Conservation (phyloP, 2,797 vertebrate species). For the Linurgus olivaceus region DNA sequence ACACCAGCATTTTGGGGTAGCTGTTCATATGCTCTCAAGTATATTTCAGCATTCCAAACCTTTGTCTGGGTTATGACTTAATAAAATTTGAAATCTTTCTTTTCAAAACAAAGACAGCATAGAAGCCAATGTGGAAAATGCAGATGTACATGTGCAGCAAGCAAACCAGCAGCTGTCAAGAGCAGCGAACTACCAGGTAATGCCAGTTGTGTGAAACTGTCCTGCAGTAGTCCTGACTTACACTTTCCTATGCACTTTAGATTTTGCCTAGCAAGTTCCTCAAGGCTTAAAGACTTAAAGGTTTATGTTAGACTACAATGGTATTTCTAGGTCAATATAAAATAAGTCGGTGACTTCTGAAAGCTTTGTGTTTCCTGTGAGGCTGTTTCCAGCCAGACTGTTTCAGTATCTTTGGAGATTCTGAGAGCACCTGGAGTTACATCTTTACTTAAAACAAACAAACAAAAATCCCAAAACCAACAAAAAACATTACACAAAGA, state of each 20-base stretch:
- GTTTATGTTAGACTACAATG: background rate
- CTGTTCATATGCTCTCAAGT: background rate
- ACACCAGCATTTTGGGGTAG: background rate
- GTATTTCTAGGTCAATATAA: background rate
- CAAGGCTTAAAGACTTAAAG: background rate
- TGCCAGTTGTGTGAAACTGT: background rate
- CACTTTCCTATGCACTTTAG: background rate
- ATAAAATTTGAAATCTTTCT: background rate
- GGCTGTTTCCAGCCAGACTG: background rate
- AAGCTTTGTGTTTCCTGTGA: background rate
- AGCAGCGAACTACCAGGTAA: slow-evolving; percentile 92
- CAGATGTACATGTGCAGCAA: slow-evolving; percentile 85
- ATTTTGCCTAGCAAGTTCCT: background rate
- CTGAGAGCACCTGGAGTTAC: background rate
- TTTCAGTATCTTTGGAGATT: background rate
- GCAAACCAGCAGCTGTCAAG: slow-evolving; percentile 89
- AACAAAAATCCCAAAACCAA: background rate
- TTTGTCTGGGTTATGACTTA: background rate
- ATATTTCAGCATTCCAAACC: background rate
- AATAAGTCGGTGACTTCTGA: background rate
- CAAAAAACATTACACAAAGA: background rate
- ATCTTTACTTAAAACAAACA: background rate
- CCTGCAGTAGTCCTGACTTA: background rate
- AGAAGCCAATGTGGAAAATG: slow-evolving; percentile 92
- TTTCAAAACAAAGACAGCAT: slow-evolving; percentile 83